Base-by-base conservation (phyloP, 2,888 invertebrate genomes). In the Meiosimyza platycephala region DNA sequence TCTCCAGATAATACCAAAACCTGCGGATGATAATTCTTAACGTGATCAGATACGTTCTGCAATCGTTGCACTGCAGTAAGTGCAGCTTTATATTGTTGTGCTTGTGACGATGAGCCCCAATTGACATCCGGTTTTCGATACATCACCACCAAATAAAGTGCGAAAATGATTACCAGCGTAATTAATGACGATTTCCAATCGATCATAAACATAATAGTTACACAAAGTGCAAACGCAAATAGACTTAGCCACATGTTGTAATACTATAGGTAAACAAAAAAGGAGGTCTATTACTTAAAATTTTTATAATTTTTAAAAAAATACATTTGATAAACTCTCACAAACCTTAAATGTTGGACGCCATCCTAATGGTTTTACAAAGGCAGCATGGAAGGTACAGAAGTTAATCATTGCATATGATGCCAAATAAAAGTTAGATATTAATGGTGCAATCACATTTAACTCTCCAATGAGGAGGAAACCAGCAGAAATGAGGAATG, bases 31-130 rank as follows among this genome's bases (percentile, higher is more conserved):
- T 97, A 99, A 89, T 98, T 99, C 88, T 99, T 99, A 18, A 99
- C 98, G 85, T 99, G 99, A 82, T 98, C 98, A 40, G 94, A 94
- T 0, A 96, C 94, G 60, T 93, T 92, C 71, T 93, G 93, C 78
- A 95, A 84, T 77, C 92, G 91, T 83, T 95, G 93, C 0, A 96
- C 94, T 16, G 95, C 93, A 12, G 93, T 92, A 5, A 99, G 86
- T 1, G 98, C 97, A 12, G 94, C 94, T 86, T 96, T 97, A 88
- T 98, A 98, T 50, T 93, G 95, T 87, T 98, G 98, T 0, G 98
- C 98, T 87, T 98, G 98, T 0, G 97, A 96, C 9, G 97, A 96
- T 72, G 97, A 96, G 33, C 98, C 98, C 98, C 98, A 98, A 87
- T 98, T 98, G 3, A 97, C 97, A 84, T 98, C 95, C 91, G 98